Evolutionary conservation across 1,140 invertebrate genomes (phyloP).

Genomic region (Spodoptera litura): DNA sequence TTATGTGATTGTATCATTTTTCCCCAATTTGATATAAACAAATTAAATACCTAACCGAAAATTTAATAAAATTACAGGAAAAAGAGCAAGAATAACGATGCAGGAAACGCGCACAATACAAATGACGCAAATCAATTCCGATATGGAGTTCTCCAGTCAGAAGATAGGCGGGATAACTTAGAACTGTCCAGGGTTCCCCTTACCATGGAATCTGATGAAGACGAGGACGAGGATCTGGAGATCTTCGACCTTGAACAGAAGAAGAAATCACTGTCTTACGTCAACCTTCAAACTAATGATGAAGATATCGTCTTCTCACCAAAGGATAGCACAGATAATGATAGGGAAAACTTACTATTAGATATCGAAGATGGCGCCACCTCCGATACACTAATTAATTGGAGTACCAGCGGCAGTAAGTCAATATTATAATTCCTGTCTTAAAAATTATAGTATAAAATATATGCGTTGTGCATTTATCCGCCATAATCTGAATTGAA

Average conservation of each 20-base stretch:
- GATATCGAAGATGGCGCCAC: constrained; percentile 76
- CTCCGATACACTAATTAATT: constrained; percentile 75
- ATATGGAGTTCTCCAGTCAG: constrained; percentile 79
- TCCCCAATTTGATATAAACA: not conserved
- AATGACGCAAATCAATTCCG: constrained; percentile 78
- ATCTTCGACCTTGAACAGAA: constrained; percentile 83
- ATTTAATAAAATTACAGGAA: constrained; percentile 67
- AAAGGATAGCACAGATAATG: constrained; percentile 56
- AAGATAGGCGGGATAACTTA: constrained; percentile 74
- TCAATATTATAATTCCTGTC: constrained; percentile 74
- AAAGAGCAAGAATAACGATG: constrained; percentile 74
- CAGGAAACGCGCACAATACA: constrained; percentile 64
- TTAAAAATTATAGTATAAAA: constrained; percentile 13
- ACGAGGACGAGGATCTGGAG: constrained; percentile 81
- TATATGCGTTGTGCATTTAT: constrained; percentile 10
- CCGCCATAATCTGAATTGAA: constrained; percentile 37
- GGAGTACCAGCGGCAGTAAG: constrained; percentile 76
- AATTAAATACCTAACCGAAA: not conserved
- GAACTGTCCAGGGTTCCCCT: constrained; percentile 78
- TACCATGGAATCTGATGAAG: constrained; percentile 82
- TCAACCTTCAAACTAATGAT: constrained; percentile 74
- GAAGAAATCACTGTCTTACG: constrained; percentile 78
- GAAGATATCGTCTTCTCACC: constrained; percentile 71
- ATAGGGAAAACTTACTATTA: constrained; percentile 73
- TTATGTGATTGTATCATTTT: no score